These are phyloP conservation scores for Pedicia rivosa DNA, from an alignment of 2,888 invertebrate genomes.

Conservation along the genomic window DNA sequence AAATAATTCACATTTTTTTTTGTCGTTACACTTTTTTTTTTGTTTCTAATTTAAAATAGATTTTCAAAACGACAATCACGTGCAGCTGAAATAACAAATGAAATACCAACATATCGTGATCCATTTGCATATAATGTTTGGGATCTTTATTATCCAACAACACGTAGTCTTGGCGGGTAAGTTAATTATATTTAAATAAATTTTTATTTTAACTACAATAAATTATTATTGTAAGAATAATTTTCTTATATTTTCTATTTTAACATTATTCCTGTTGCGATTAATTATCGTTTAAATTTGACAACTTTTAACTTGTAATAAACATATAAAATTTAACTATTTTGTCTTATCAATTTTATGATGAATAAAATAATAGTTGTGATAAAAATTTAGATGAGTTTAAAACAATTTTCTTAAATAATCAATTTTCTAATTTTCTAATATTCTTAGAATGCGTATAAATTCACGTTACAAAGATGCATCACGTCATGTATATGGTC, in stretches of 20 bases:
- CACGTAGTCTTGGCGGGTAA: slow-evolving; percentile 40
- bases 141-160: slow-evolving; percentile 45
- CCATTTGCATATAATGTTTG: slow-evolving; percentile 69
- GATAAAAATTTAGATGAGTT: no score
- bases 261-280: no score
- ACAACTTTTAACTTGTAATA: background rate
- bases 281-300: background rate
- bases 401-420: no score
- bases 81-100: slow-evolving; percentile 74
- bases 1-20: no score
- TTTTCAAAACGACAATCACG: slow-evolving; percentile 78
- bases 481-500: slow-evolving; percentile 49
- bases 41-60: slow-evolving; percentile 15
- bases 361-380: background rate
- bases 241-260: no score
- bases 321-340: background rate
- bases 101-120: slow-evolving; percentile 67
- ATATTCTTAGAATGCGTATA: slow-evolving; percentile 25
- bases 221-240: no score
- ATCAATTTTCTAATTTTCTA: no score
- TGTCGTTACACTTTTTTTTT: background rate
- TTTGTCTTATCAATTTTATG: background rate
- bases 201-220: background rate
- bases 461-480: slow-evolving; percentile 26
- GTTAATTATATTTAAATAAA: slow-evolving; percentile 16